A percentile compares a stretch with the other conserved stretches of the same genome.
phyloP scores from a whole-genome alignment of 2,113 vertebrate genomes.

The Calyptommatus sinebrachiatus region DNA sequence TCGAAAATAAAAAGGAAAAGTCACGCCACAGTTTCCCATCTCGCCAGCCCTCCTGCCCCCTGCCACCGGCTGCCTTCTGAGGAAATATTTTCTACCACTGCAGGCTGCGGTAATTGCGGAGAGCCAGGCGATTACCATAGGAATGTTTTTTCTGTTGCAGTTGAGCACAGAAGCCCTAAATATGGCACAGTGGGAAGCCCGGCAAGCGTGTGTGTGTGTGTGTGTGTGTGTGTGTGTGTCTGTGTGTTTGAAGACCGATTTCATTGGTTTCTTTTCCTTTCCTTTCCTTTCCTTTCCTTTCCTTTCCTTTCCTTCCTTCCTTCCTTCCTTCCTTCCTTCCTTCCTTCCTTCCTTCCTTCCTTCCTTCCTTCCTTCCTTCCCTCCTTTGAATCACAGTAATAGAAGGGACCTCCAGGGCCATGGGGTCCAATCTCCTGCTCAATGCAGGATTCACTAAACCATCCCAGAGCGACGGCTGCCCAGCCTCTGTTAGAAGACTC shows the following conservation, averaged over 20 bases:
- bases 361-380: no score
- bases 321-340: no score
- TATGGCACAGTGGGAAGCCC: neutral
- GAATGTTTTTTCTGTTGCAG: constrained; percentile 10
- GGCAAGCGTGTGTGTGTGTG: neutral
- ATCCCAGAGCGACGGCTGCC: no score
- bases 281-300: no score
- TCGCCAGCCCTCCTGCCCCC: constrained; percentile 5
- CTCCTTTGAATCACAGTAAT: neutral
- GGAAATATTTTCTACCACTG: constrained; percentile 14
- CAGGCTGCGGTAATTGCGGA: constrained; percentile 16
- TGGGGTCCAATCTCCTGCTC: no score
- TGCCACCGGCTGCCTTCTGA: constrained; percentile 25
- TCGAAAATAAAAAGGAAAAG: neutral
- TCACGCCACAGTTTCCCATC: neutral
- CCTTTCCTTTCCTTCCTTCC: no score
- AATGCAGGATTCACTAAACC: no score
- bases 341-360: no score
- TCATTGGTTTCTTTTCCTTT: no score
- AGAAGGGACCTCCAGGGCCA: no score
- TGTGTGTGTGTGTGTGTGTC: neutral
- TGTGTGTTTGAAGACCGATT: neutral
- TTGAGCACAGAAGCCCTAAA: neutral
- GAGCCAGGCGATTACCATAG: constrained; percentile 1
- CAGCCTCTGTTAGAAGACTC: no score